Base-by-base conservation (phyloP, 2,888 invertebrate species). In the Campaea margaritaria region DNA sequence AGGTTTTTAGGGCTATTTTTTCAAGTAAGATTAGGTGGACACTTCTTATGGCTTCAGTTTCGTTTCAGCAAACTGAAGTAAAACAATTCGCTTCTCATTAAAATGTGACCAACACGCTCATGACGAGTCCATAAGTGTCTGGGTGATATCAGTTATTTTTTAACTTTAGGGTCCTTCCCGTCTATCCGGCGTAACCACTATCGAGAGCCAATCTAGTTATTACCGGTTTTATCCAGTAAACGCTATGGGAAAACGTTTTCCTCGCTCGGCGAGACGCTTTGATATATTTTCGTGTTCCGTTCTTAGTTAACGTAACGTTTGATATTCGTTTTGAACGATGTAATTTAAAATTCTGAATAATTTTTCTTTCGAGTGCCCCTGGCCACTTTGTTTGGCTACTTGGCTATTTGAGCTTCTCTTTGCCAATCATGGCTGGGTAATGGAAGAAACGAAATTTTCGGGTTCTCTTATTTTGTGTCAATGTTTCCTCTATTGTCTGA, bases 161-260 rank as follows among this genome's bases (percentile, higher is more conserved):
- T 7, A 10, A 7, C 1, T 31, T 31, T n/a, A n/a, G 10, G 8
- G 2, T 14, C 16, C 28, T 21, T 34, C 39, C 28, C 39, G 43
- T 38, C 47, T 28, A 48, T 21, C 51, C 61, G 56, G 61, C 53
- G 27, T 36, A 59, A 45, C 0, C 36, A 45, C 14, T 12, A 38
- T 39, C 59, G 15, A 48, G 54, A 14, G 21, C 59, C 54, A n/a
- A 12, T 59, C 60, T 61, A 61, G 60, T 61, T 61, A 61, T 61
- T 56, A 61, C 60, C 60, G 46, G 60, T 61, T 43, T 56, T 52
- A 50, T 83, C 79, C 65, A 74, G 85, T 83, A 82, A 85, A 85
- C 75, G 79, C 76, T 86, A 86, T 87, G 81, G 84, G 83, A 85
- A 85, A 85, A 78, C 81, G 86, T 83, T 89, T 82, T 82, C 79